Evolutionary conservation across 2,888 invertebrate genomes (phyloP).

Genomic region (Dioctria linearis): DNA sequence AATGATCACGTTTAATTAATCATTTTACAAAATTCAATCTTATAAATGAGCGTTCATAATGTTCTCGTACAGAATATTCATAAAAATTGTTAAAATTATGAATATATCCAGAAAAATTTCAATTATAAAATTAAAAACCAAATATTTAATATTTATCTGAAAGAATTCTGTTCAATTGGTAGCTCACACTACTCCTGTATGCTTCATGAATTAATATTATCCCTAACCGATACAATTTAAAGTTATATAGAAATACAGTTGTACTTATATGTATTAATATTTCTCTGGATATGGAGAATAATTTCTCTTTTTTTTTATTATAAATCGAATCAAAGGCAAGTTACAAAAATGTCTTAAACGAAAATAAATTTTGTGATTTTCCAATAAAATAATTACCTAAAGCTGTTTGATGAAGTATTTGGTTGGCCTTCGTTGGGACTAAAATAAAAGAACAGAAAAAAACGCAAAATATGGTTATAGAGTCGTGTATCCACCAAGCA

Average conservation of each 20-base stretch:
- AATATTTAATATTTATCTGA: not conserved
- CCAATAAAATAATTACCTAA: constrained; percentile 63
- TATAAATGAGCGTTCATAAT: no score
- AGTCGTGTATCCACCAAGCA: constrained; percentile 3
- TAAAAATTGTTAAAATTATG: no score
- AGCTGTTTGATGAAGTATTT: constrained; percentile 64
- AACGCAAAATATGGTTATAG: constrained; percentile 58
- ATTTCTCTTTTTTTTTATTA: not conserved
- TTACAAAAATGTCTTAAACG: not conserved
- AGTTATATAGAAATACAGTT: not conserved
- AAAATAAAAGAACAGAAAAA: constrained; percentile 62
- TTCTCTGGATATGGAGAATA: no score
- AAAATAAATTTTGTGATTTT: constrained; percentile 17
- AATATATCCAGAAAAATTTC: no score
- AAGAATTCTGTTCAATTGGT: no score
- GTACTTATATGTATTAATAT: no score
- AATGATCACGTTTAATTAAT: no score
- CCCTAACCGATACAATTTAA: not conserved
- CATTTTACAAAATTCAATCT: no score
- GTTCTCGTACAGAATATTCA: no score
- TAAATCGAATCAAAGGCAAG: not conserved
- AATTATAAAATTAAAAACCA: no score
- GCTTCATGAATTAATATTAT: constrained; percentile 15
- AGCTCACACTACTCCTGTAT: no score
- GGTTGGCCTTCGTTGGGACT: constrained; percentile 65